Conservation (phyloP, 2,888 invertebrate species). For the Aphodius granarius region DNA sequence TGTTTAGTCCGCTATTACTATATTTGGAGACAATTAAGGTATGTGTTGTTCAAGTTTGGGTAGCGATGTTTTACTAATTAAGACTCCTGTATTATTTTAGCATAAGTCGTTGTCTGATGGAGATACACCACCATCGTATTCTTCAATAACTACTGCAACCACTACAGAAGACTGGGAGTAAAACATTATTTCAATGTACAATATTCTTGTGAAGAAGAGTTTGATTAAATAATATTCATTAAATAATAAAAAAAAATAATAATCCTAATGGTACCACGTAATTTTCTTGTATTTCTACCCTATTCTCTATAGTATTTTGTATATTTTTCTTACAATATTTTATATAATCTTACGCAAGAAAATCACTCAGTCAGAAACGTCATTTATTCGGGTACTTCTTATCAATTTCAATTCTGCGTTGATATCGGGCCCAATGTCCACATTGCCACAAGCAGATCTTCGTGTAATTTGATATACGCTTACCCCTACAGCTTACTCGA, state of each 20-base stretch:
- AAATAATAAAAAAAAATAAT: too few relatives aligned
- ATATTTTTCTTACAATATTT: too few relatives aligned
- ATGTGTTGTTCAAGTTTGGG: too few relatives aligned
- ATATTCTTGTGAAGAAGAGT: background rate
- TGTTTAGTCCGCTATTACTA: conserved; percentile 68
- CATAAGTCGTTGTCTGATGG: conserved; percentile 17
- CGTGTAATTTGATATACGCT: conserved; percentile 24
- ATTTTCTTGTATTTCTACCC: too few relatives aligned
- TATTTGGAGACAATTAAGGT: conserved; percentile 47
- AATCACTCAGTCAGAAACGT: background rate
- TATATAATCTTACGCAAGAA: too few relatives aligned
- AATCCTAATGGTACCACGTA: too few relatives aligned
- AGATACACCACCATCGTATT: conserved; percentile 23
- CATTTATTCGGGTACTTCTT: background rate
- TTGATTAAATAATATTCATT: background rate
- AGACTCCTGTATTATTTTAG: conserved; percentile 3
- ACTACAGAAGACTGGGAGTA: conserved; percentile 21
- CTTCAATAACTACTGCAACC: conserved; percentile 16
- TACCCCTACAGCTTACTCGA: conserved; percentile 19
- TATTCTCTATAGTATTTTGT: too few relatives aligned
- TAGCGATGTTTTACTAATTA: background rate
- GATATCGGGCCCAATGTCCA: background rate
- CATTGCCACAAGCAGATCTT: background rate
- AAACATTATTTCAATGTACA: conserved; percentile 16
- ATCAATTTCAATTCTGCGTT: background rate